Conservation (phyloP, 2,797 vertebrate species). For the Cynopterus sphinx region DNA sequence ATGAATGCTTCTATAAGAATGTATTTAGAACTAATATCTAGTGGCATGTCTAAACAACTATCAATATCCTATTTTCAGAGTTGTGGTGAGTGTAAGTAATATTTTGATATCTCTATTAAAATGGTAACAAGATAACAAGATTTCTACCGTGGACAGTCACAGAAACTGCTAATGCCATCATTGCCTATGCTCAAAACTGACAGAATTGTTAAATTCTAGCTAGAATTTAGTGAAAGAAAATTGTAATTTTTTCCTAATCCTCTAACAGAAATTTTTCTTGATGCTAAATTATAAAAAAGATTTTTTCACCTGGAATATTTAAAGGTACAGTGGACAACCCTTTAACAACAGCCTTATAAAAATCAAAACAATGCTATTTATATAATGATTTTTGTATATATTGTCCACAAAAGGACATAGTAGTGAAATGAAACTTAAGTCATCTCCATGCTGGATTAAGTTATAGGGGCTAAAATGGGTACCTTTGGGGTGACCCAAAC, state of each 20-base stretch:
- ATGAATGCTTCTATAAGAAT: not conserved
- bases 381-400: not conserved
- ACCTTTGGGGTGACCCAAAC: not conserved
- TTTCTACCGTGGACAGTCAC: not conserved
- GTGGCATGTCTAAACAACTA: not conserved
- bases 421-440: slow-evolving; percentile 12
- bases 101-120: not conserved
- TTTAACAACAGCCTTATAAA: not conserved
- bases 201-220: not conserved
- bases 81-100: not conserved
- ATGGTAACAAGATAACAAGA: not conserved
- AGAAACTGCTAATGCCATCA: not conserved
- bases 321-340: not conserved
- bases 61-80: not conserved
- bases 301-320: not conserved
- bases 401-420: not conserved
- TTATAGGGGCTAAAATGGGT: not conserved
- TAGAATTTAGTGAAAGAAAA: not conserved
- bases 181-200: not conserved
- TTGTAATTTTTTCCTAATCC: not conserved
- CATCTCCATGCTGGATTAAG: not conserved
- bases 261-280: slow-evolving; percentile 3
- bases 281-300: not conserved
- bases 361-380: not conserved
- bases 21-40: not conserved